Percentiles rank a stretch among this genome's conserved stretches.
These are phyloP conservation scores for Dendrolimus punctatus DNA, from an alignment of 1,140 invertebrate genomes.

Conservation along the genomic window DNA sequence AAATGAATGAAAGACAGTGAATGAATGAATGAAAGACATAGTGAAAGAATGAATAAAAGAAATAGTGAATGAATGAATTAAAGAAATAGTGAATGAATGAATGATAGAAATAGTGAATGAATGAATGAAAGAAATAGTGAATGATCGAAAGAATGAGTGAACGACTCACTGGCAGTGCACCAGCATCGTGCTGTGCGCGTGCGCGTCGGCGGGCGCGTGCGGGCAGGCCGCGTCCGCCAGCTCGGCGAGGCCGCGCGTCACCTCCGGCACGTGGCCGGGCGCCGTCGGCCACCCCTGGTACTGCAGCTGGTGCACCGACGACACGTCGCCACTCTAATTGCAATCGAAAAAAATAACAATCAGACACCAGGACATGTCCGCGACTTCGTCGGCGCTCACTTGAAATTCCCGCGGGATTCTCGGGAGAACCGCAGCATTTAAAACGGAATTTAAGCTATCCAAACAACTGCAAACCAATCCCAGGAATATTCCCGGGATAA, in stretches of 20 bases:
- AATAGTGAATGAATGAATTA: neutral
- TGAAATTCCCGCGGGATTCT: too few relatives aligned
- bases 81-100: neutral
- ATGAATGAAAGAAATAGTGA: neutral
- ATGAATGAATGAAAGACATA: neutral
- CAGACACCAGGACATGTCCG: too few relatives aligned
- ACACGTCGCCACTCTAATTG: conserved; percentile 76
- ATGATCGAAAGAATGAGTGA: neutral
- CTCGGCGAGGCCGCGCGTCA: conserved; percentile 87
- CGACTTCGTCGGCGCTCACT: neutral
- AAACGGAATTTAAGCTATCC: too few relatives aligned
- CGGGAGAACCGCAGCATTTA: too few relatives aligned
- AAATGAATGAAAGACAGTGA: too few relatives aligned
- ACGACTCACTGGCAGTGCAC: conserved; percentile 84
- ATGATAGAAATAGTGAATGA: neutral
- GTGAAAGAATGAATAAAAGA: too few relatives aligned
- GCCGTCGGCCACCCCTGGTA: conserved; percentile 93
- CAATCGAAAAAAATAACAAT: conserved; percentile 5
- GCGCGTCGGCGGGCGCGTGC: conserved; percentile 61
- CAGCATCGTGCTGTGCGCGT: conserved; percentile 64
- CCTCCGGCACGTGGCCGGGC: conserved; percentile 88
- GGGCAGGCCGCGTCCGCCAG: conserved; percentile 73
- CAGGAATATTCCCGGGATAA: too few relatives aligned
- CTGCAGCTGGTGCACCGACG: conserved; percentile 86
- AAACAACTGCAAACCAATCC: too few relatives aligned